Evolutionary conservation across 2,888 invertebrate genomes (phyloP).

Genomic region (Lottia gigantea): DNA sequence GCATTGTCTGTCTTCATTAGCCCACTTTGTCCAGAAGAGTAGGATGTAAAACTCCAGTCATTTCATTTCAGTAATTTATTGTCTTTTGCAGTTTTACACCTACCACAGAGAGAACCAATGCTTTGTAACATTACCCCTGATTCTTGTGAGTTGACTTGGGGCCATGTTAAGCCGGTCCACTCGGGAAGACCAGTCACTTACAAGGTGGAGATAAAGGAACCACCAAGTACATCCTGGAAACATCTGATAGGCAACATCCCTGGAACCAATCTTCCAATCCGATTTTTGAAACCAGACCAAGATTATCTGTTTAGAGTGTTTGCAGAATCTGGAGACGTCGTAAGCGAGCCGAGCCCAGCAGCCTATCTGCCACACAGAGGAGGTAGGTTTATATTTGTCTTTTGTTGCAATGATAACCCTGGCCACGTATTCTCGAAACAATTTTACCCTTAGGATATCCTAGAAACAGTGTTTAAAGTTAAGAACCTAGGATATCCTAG

Average conservation of each 20-base stretch:
- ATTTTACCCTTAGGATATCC: no score
- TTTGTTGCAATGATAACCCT: no score
- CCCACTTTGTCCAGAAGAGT: no score
- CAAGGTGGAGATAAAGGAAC: constrained; percentile 84
- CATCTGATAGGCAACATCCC: constrained; percentile 50
- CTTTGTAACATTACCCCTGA: constrained; percentile 93
- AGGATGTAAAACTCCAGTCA: no score
- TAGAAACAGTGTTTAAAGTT: no score
- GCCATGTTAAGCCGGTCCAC: constrained; percentile 69
- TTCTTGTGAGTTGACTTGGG: constrained; percentile 93
- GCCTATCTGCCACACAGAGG: constrained; percentile 56
- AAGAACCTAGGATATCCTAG: no score
- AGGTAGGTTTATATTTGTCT: constrained; percentile 35
- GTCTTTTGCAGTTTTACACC: constrained; percentile 35
- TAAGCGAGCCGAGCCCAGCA: constrained; percentile 92
- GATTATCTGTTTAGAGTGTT: constrained; percentile 96
- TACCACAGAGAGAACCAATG: constrained; percentile 80
- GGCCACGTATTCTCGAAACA: no score
- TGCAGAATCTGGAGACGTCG: constrained; percentile 94
- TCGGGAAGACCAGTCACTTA: constrained; percentile 82
- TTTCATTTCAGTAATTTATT: no score
- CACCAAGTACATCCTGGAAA: constrained; percentile 60
- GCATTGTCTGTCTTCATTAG: no score
- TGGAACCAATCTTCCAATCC: constrained; percentile 41
- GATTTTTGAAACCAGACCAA: constrained; percentile 69